Conservation (phyloP, 2,888 invertebrate genomes). For the Sisyra terminalis region DNA sequence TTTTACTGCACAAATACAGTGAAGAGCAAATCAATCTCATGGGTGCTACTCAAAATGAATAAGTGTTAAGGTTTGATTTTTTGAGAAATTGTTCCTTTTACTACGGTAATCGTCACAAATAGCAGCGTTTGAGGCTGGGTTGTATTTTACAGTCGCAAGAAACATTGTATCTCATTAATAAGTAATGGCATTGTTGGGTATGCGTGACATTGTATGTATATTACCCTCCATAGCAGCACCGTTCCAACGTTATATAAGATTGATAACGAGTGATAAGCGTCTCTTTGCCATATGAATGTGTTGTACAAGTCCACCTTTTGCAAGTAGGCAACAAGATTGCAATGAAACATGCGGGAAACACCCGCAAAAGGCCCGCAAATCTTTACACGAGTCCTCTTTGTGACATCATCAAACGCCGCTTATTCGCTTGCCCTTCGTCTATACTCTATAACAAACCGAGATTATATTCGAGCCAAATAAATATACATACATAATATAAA, state of each 20-base stretch:
- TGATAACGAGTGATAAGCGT: constrained; percentile 21
- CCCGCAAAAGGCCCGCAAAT: constrained; percentile 2
- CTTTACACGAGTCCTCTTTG: not conserved
- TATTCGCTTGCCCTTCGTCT: no score
- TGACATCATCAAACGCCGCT: no score
- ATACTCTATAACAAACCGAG: no score
- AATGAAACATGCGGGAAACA: not conserved
- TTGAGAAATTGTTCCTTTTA: no score
- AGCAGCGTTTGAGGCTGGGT: no score
- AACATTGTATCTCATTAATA: constrained; percentile 23
- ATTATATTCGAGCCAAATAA: no score
- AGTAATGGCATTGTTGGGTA: constrained; percentile 25
- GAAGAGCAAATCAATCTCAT: no score
- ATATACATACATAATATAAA: no score
- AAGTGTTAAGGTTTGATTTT: no score
- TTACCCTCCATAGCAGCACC: constrained; percentile 17
- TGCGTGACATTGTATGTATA: constrained; percentile 29
- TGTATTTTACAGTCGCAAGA: not conserved
- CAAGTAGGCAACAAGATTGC: not conserved
- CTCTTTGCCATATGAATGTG: not conserved
- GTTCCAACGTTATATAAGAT: constrained; percentile 17
- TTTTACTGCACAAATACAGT: no score
- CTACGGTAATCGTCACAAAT: no score
- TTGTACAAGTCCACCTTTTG: not conserved
- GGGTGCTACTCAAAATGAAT: no score